These are phyloP conservation scores for Drosophila erecta DNA, from an alignment of 1,140 invertebrate species.

Conservation along the genomic window DNA sequence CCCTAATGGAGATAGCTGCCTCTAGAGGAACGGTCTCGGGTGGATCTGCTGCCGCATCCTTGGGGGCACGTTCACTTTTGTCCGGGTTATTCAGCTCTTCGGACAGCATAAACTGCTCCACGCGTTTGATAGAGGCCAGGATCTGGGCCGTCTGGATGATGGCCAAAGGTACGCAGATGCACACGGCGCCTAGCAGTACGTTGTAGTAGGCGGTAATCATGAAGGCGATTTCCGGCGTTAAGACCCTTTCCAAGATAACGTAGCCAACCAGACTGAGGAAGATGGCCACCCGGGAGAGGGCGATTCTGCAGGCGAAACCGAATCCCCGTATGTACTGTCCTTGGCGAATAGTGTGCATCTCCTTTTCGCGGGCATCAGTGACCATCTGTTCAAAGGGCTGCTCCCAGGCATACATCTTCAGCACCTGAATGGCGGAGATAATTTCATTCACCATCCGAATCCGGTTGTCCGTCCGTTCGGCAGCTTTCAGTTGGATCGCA, in stretches of 20 bases:
- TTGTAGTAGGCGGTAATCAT: conserved; percentile 90
- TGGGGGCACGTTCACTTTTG: no score
- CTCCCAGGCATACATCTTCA: conserved; percentile 97
- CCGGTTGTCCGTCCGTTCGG: conserved; percentile 92
- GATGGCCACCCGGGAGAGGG: conserved; percentile 90
- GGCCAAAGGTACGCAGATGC: conserved; percentile 89
- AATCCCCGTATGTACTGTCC: conserved; percentile 88
- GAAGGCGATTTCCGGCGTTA: conserved; percentile 89
- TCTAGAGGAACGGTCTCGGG: background rate
- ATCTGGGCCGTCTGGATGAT: conserved; percentile 89
- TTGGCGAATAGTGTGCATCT: conserved; percentile 87
- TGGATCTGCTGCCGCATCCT: background rate
- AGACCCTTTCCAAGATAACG: conserved; percentile 87
- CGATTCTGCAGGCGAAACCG: conserved; percentile 90
- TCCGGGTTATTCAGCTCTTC: conserved; percentile 85
- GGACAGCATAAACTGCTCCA: conserved; percentile 89
- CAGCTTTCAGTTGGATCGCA: conserved; percentile 88
- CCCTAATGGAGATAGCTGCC: conserved; percentile 53
- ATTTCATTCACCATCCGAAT: conserved; percentile 96
- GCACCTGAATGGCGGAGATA: conserved; percentile 94
- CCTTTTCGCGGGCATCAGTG: conserved; percentile 86
- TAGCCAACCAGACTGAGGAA: conserved; percentile 92
- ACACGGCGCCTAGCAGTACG: conserved; percentile 90
- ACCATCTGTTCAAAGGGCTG: conserved; percentile 90
- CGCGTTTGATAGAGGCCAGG: conserved; percentile 88